phyloP scores from a whole-genome alignment of 2,113 vertebrate species.

The Maccullochella peelii region DNA sequence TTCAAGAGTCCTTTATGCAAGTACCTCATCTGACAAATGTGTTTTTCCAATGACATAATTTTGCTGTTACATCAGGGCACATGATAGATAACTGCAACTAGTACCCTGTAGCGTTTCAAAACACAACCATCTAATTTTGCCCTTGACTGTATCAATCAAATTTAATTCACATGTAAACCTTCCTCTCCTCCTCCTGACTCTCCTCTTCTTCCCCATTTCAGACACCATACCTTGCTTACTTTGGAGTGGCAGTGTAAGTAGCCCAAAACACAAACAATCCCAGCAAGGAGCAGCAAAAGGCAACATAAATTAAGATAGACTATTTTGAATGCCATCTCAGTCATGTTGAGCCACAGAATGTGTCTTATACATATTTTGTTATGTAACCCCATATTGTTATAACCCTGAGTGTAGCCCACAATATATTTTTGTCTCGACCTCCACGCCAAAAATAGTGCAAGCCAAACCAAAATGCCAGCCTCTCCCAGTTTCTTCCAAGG shows the following conservation, averaged over 20 bases:
- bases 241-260: slow-evolving; percentile 53
- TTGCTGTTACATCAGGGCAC: background rate
- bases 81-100: background rate
- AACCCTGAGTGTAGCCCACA: slow-evolving; percentile 54
- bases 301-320: slow-evolving; percentile 52
- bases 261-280: slow-evolving; percentile 62
- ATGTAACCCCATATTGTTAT: slow-evolving; percentile 55
- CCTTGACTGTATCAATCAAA: slow-evolving; percentile 12
- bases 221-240: slow-evolving; percentile 43
- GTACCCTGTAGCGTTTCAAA: background rate
- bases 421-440: slow-evolving; percentile 67
- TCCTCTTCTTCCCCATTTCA: slow-evolving; percentile 18
- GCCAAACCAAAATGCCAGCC: slow-evolving; percentile 73
- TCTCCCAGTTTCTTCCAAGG: slow-evolving; percentile 76
- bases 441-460: slow-evolving; percentile 69
- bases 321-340: slow-evolving; percentile 55
- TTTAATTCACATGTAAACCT: slow-evolving; percentile 6
- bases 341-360: slow-evolving; percentile 53
- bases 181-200: slow-evolving; percentile 4
- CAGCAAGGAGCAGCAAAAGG: slow-evolving; percentile 19
- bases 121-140: background rate
- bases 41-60: slow-evolving; percentile 30
- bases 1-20: background rate
- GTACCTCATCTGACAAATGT: background rate
- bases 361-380: slow-evolving; percentile 55